A percentile compares a stretch with the other conserved stretches of the same genome.
Evolutionary conservation across 2,113 vertebrate species (phyloP).

Genomic region (Conger conger): DNA sequence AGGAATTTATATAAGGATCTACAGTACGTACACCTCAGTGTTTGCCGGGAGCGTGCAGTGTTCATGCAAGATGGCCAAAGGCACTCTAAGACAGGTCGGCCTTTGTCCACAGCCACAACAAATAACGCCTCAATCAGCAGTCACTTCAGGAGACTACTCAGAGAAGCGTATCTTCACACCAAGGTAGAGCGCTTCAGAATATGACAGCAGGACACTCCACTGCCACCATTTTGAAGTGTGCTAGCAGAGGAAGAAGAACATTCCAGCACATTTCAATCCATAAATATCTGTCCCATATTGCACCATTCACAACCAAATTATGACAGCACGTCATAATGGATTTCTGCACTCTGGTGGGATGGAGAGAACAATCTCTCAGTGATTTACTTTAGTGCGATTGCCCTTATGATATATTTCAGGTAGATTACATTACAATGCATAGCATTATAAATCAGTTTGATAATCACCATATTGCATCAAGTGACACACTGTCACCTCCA

Average conservation of each 20-base stretch:
- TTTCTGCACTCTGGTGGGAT: too few species aligned
- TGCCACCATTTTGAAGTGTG: not conserved
- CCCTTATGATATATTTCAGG: too few species aligned
- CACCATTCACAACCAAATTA: not conserved
- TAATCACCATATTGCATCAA: not conserved
- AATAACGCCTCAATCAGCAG: not conserved
- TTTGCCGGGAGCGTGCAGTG: not conserved
- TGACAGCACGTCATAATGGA: not conserved
- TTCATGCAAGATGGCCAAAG: not conserved
- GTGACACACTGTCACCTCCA: not conserved
- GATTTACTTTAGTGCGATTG: too few species aligned
- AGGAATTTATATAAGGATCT: not conserved
- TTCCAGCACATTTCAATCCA: not conserved
- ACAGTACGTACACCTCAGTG: not conserved
- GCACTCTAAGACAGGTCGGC: not conserved
- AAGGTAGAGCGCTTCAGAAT: conserved; percentile 16
- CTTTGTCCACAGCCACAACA: not conserved
- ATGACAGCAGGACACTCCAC: not conserved
- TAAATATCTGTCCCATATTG: not conserved
- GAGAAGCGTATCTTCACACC: not conserved
- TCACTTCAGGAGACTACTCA: not conserved
- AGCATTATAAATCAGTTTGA: not conserved
- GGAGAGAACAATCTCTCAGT: too few species aligned
- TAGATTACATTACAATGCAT: not conserved
- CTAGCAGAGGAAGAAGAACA: not conserved